These are phyloP conservation scores for Diogma glabrata DNA, from an alignment of 2,888 invertebrate genomes.

Conservation along the genomic window DNA sequence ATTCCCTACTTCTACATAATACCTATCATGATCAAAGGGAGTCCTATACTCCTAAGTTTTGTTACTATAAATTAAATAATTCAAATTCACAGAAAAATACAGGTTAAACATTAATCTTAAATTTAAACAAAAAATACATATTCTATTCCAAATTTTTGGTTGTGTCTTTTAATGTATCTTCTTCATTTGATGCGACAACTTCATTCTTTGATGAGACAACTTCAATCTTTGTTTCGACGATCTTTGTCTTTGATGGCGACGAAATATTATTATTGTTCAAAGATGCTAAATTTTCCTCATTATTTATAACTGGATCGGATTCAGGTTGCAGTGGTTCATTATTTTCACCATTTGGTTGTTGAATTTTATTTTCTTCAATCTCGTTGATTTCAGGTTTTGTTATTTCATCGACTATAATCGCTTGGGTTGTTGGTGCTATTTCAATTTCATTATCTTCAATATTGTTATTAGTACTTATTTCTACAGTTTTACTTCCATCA, in stretches of 20 bases:
- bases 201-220: not conserved
- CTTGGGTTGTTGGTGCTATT: not conserved
- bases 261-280: too few species aligned
- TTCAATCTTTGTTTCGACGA: not conserved
- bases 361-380: not conserved
- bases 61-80: too few species aligned
- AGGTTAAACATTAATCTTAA: not conserved
- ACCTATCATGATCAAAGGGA: too few species aligned
- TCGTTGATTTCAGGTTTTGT: not conserved
- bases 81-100: too few species aligned
- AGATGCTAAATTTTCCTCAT: not conserved
- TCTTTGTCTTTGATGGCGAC: not conserved
- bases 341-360: not conserved
- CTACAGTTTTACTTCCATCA: not conserved
- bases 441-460: not conserved
- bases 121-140: not conserved
- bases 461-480: not conserved
- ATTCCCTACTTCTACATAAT: too few species aligned
- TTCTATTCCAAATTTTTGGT: conserved; percentile 2
- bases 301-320: not conserved
- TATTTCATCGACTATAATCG: not conserved
- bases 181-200: not conserved
- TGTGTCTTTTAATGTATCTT: not conserved
- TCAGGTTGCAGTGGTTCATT: not conserved
- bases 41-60: too few species aligned